Evolutionary conservation across 2,113 vertebrate species (phyloP).

Genomic region (Rhinichthys klamathensis): DNA sequence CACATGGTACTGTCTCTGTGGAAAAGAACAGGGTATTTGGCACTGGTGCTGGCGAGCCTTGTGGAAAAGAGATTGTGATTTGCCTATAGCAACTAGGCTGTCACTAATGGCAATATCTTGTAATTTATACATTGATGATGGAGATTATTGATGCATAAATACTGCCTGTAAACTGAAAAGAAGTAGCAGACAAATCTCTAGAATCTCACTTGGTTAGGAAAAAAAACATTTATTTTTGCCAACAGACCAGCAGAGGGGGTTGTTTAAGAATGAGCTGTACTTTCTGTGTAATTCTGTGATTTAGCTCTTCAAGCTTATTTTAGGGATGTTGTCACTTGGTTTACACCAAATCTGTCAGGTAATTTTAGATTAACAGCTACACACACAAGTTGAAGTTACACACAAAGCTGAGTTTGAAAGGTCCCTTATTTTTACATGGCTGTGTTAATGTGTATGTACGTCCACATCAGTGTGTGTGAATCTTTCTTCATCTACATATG

Average conservation of each 20-base stretch:
- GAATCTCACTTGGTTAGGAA: neutral
- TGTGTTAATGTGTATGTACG: conserved; percentile 7
- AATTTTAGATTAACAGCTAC: neutral
- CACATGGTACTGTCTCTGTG: conserved; percentile 14
- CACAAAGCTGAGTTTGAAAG: neutral
- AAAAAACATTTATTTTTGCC: neutral
- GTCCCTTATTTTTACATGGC: neutral
- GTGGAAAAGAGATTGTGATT: conserved; percentile 46
- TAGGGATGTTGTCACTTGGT: neutral
- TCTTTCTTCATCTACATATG: conserved; percentile 37
- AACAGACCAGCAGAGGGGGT: conserved; percentile 52
- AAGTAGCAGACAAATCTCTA: neutral
- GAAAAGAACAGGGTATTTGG: conserved; percentile 53
- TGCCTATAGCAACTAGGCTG: neutral
- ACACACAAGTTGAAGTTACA: neutral
- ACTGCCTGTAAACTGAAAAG: neutral
- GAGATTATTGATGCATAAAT: neutral
- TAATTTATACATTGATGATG: neutral
- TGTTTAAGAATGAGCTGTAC: conserved; percentile 16
- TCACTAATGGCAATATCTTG: neutral
- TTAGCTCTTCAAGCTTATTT: neutral
- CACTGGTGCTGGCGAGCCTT: conserved; percentile 28
- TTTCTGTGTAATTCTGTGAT: neutral
- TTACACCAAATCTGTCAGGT: neutral
- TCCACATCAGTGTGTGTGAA: neutral